A percentile compares a stretch with the other conserved stretches of the same genome.
Conservation (phyloP, 2,113 vertebrate genomes). For the Tamias sibiricus region DNA sequence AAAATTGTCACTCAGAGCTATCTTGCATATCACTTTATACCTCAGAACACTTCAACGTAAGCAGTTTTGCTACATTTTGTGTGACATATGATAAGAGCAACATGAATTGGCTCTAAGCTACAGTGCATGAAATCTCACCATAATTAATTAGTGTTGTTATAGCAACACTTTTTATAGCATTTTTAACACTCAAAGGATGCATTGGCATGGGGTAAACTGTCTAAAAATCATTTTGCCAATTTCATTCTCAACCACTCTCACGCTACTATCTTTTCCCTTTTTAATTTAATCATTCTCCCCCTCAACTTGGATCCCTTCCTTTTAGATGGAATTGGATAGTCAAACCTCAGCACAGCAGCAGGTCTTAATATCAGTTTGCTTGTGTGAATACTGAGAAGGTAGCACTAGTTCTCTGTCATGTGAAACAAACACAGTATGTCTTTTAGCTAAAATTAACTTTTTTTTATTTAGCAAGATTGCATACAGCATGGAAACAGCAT, state of each 20-base stretch:
- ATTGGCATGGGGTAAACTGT: conserved; percentile 62
- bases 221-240: conserved; percentile 68
- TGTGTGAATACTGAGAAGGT: conserved; percentile 45
- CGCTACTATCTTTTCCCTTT: neutral
- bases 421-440: neutral
- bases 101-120: conserved; percentile 72
- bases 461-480: conserved; percentile 56
- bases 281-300: conserved; percentile 47
- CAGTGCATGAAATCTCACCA: conserved; percentile 75
- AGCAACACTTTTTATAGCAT: conserved; percentile 80
- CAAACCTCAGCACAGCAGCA: conserved; percentile 61
- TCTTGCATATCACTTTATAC: neutral
- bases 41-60: neutral
- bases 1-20: conserved; percentile 47
- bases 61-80: conserved; percentile 64
- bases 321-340: conserved; percentile 57
- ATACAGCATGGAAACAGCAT: conserved; percentile 44
- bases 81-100: conserved; percentile 69
- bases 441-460: conserved; percentile 61
- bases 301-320: conserved; percentile 53
- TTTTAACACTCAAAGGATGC: conserved; percentile 67
- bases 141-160: conserved; percentile 86
- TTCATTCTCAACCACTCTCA: conserved; percentile 54
- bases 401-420: neutral
- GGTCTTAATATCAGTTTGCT: conserved; percentile 54